phyloP scores from a whole-genome alignment of 2,888 invertebrate genomes.

The Gibbula magus region DNA sequence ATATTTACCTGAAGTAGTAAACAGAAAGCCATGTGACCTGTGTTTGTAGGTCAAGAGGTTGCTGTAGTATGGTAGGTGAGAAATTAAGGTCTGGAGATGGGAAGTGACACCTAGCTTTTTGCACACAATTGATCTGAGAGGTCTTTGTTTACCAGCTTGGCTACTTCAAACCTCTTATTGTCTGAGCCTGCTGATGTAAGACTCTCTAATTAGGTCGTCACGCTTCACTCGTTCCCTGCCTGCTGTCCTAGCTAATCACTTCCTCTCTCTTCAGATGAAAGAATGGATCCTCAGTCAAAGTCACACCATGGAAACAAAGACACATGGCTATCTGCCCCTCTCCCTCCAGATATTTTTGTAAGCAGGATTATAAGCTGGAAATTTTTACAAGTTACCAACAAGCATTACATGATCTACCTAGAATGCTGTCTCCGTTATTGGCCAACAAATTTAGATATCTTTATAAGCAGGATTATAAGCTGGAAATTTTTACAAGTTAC shows the following conservation, averaged over 20 bases:
- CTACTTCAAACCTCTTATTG: not conserved
- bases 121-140: not conserved
- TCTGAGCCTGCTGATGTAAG: not conserved
- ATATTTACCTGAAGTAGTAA: too few species aligned
- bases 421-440: too few species aligned
- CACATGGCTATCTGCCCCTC: too few species aligned
- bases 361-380: too few species aligned
- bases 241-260: not conserved
- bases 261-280: not conserved
- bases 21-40: not conserved
- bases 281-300: not conserved
- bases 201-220: not conserved
- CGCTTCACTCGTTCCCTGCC: not conserved
- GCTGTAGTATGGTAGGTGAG: not conserved
- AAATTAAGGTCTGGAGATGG: not conserved
- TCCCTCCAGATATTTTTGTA: too few species aligned
- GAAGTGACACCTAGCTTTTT: not conserved
- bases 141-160: slow-evolving; percentile 3
- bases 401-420: too few species aligned
- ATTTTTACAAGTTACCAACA: too few species aligned
- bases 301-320: not conserved
- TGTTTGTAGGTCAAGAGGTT: not conserved
- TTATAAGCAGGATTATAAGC: too few species aligned
- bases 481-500: too few species aligned
- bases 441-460: too few species aligned